Conservation (phyloP, 1,140 invertebrate species). For the Ganaspis sp. region DNA sequence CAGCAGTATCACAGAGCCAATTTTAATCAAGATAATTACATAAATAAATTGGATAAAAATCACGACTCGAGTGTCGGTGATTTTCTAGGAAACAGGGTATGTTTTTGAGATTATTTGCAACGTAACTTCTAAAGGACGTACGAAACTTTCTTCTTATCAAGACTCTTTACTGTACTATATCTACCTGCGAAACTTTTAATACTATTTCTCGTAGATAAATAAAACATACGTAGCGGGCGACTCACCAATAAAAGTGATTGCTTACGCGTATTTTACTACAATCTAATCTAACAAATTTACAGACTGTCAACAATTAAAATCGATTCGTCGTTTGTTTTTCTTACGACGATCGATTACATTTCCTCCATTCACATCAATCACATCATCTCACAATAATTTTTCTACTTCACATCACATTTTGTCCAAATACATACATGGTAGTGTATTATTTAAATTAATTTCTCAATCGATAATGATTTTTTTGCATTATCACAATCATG, state of each 20-base stretch:
- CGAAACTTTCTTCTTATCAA: slow-evolving; percentile 49
- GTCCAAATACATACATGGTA: no score
- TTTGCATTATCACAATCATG: slow-evolving; percentile 1
- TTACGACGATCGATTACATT: slow-evolving; percentile 1
- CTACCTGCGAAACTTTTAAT: slow-evolving; percentile 14
- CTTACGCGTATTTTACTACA: slow-evolving; percentile 4
- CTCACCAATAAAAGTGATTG: neutral
- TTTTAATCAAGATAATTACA: slow-evolving; percentile 3
- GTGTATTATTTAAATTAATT: no score
- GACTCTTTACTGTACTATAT: slow-evolving; percentile 49
- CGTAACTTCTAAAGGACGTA: slow-evolving; percentile 64
- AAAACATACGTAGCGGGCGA: neutral
- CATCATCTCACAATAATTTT: neutral
- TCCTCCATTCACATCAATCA: neutral
- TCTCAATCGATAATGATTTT: neutral
- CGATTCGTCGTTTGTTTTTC: slow-evolving; percentile 4
- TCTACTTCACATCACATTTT: neutral
- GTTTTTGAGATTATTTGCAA: slow-evolving; percentile 75
- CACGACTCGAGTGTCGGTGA: slow-evolving; percentile 62
- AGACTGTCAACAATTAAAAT: slow-evolving; percentile 4
- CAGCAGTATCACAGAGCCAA: slow-evolving; percentile 10
- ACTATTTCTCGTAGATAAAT: neutral
- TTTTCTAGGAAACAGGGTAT: slow-evolving; percentile 75
- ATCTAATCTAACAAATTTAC: slow-evolving; percentile 9
- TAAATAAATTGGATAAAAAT: slow-evolving; percentile 52